Conservation (phyloP, 2,113 vertebrate species). For the Neopipo cinnamomea region DNA sequence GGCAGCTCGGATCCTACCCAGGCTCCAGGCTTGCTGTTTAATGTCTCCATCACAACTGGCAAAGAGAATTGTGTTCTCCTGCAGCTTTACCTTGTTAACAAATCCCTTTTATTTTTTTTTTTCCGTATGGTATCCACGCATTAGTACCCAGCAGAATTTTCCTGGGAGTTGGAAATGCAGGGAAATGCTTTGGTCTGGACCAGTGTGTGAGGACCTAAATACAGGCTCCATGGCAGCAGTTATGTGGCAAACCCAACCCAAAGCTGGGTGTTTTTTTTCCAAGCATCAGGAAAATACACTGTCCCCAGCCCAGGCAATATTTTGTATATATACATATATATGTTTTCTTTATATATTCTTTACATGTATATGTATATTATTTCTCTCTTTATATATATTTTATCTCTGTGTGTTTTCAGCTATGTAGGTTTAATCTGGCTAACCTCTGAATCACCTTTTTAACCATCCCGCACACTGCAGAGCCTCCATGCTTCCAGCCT, state of each 20-base stretch:
- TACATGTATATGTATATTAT: not conserved
- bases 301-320: not conserved
- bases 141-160: not conserved
- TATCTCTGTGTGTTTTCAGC: not conserved
- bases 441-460: not conserved
- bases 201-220: not conserved
- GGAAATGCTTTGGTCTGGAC: not conserved
- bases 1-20: slow-evolving; percentile 46
- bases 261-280: not conserved
- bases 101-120: not conserved
- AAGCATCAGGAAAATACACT: not conserved
- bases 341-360: not conserved
- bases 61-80: slow-evolving; percentile 46
- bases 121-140: not conserved
- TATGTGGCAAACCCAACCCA: not conserved
- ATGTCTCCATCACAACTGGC: slow-evolving; percentile 48
- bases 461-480: not conserved
- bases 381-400: not conserved
- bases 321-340: not conserved
- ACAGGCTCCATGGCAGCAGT: not conserved
- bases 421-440: not conserved
- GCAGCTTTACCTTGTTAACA: slow-evolving; percentile 53
- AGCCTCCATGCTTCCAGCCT: not conserved
- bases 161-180: slow-evolving; percentile 10
- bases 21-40: slow-evolving; percentile 59